These are phyloP conservation scores for Bathynomus jamesi DNA, from an alignment of 1,140 invertebrate genomes.

Conservation along the genomic window DNA sequence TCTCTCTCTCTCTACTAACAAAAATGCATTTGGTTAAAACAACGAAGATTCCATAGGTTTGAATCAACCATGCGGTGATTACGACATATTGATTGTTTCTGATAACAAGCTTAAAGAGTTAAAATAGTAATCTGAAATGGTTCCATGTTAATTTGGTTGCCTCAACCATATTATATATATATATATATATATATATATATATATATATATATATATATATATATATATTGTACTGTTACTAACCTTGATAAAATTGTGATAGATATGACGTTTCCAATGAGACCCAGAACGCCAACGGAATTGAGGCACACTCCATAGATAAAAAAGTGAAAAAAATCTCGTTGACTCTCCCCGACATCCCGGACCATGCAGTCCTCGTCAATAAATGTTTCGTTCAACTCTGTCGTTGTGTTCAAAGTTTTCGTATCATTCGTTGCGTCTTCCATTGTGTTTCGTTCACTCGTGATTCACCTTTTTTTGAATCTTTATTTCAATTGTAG, in stretches of 20 bases:
- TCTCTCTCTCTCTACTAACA: too few relatives aligned
- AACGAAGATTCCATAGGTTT: too few relatives aligned
- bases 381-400: neutral
- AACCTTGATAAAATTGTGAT: constrained; percentile 70
- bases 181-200: neutral
- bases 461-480: too few relatives aligned
- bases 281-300: constrained; percentile 68
- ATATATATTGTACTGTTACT: neutral
- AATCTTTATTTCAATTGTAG: too few relatives aligned
- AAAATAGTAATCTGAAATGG: neutral
- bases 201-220: neutral
- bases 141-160: neutral
- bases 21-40: too few relatives aligned
- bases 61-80: too few relatives aligned
- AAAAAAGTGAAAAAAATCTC: constrained; percentile 63
- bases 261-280: constrained; percentile 80
- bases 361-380: constrained; percentile 9
- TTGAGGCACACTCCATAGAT: constrained; percentile 75
- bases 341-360: neutral
- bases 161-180: neutral
- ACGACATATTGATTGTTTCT: too few relatives aligned
- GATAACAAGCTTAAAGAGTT: too few relatives aligned
- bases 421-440: neutral
- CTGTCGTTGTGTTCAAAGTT: neutral
- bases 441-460: too few relatives aligned